Evolutionary conservation across 1,140 invertebrate species (phyloP).

Genomic region (Maniola jurtina): DNA sequence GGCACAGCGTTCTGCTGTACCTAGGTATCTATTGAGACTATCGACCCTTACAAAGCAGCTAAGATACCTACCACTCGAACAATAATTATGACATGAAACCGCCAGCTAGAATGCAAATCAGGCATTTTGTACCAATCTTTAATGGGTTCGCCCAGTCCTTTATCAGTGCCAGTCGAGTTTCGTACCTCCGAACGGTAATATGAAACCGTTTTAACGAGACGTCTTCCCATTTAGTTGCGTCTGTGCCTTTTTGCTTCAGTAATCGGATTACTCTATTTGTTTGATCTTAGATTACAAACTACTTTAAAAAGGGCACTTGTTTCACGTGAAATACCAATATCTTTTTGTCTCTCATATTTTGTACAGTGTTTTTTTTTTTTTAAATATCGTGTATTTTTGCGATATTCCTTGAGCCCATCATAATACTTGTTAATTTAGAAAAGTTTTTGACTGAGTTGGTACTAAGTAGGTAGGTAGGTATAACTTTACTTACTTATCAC

Average conservation of each 20-base stretch:
- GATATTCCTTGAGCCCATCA: background rate
- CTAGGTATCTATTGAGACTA: background rate
- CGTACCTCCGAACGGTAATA: constrained; percentile 37
- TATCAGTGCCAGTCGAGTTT: constrained; percentile 17
- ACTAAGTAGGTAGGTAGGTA: too few species aligned
- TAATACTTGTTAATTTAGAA: background rate
- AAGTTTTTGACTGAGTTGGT: too few species aligned
- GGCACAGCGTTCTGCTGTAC: background rate
- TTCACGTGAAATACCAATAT: constrained; percentile 13
- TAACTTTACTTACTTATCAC: too few species aligned
- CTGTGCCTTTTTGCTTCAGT: constrained; percentile 32
- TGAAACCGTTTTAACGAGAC: constrained; percentile 41
- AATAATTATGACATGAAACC: constrained; percentile 32
- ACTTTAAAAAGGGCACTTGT: constrained; percentile 31
- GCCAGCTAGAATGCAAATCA: constrained; percentile 29
- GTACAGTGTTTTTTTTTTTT: background rate
- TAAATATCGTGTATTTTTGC: background rate
- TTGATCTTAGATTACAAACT: constrained; percentile 29
- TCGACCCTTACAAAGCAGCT: background rate
- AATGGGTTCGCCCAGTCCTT: constrained; percentile 22
- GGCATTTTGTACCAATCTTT: constrained; percentile 26
- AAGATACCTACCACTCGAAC: constrained; percentile 12
- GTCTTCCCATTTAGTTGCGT: constrained; percentile 36
- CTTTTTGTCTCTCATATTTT: background rate
- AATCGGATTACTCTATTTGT: constrained; percentile 35